Evolutionary conservation across 2,888 invertebrate species (phyloP), one percentile per base, ranked within the genome.

Genomic region (Bhutanitis thaidina): DNA sequence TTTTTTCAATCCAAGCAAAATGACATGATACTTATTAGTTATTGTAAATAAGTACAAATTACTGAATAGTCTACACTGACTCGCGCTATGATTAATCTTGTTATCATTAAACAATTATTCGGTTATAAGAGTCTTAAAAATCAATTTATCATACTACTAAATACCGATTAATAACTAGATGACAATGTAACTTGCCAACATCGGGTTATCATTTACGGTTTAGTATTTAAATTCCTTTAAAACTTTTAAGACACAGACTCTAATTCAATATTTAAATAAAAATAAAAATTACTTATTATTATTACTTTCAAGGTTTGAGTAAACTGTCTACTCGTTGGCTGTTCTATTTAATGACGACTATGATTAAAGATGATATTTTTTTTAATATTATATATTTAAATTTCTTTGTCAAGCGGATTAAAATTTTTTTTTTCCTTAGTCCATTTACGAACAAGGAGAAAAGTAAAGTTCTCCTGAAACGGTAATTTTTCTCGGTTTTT

Each of bases 141-240:
- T 45, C 45, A 45, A 40, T 51, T 36, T 27, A 51, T 51, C 50
- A 45, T 51, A 36, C 40, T 40, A 45, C 44, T 40, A 16, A 30
- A 45, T 40, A 45, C 20, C 34, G 29, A 45, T 45, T 45, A 51
- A 41, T 51, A 51, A 45, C 40, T 51, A 51, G 45, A 51, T 45
- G 50, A 40, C 45, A 35, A 12, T 41, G 35, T 45, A 30, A 45
- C 40, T 16, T 20, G 3, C 27, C 45, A 45, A 51, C 35, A 36
- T 41, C 45, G 30, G 20, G 10, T 30, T 32, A 20, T 30, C 46
- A 13, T 12, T 13, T 43, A 20, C 12, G 10, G 32, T 1, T 27
- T 37, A 32, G 5, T 38, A 12, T 15, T 30, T 35, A 10, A 34
- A 32, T 30, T n/a, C n/a, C n/a, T n/a, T n/a, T 29, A 51, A 13